phyloP scores from a whole-genome alignment of 1,140 invertebrate genomes.

The Cepaea nemoralis region DNA sequence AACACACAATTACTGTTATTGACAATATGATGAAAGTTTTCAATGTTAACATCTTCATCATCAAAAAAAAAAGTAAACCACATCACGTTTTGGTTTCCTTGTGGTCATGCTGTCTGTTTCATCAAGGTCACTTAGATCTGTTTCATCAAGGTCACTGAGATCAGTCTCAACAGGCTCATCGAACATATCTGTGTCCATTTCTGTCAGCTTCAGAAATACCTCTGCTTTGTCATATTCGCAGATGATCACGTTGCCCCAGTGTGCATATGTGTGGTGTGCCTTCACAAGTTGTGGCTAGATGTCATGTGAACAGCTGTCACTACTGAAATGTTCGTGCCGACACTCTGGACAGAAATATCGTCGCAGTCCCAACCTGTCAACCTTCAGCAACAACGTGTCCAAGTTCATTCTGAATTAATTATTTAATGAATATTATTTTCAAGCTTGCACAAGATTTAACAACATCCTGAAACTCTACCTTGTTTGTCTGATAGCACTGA shows the following conservation, averaged over 20 bases:
- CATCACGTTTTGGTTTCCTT: too few species aligned
- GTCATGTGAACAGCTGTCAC: neutral
- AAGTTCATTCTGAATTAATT: slow-evolving; percentile 2
- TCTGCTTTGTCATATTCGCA: slow-evolving; percentile 24
- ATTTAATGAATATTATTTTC: too few species aligned
- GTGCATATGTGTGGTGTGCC: neutral
- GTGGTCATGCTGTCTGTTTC: neutral
- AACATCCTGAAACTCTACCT: too few species aligned
- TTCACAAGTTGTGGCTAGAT: neutral
- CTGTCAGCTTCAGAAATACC: neutral
- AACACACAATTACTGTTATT: neutral
- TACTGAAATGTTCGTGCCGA: neutral
- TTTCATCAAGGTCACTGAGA: too few species aligned
- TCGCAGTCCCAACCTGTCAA: neutral
- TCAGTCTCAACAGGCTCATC: neutral
- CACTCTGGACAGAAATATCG: slow-evolving; percentile 12
- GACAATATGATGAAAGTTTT: neutral
- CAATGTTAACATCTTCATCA: slow-evolving; percentile 24
- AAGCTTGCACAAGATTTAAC: too few species aligned
- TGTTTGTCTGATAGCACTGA: too few species aligned
- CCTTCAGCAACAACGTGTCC: neutral
- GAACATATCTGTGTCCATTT: neutral
- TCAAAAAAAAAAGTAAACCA: neutral
- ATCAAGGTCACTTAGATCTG: neutral
- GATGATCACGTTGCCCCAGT: slow-evolving; percentile 8